phyloP scores from a whole-genome alignment of 2,888 invertebrate species.

The Pheosia tremula region DNA sequence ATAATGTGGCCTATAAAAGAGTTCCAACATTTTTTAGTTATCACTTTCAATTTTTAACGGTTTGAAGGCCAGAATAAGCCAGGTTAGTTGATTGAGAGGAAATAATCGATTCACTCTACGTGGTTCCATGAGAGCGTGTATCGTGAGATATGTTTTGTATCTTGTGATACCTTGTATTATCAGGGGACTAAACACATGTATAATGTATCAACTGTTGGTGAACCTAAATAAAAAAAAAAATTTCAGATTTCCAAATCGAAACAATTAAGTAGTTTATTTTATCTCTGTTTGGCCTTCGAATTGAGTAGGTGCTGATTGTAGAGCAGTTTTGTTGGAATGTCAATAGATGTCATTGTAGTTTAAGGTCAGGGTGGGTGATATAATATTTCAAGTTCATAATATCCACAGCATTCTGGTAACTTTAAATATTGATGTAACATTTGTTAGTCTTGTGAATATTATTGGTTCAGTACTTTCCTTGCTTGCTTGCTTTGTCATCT shows the following conservation, averaged over 20 bases:
- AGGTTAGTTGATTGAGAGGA: slow-evolving; percentile 46
- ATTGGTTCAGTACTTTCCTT: too few relatives aligned
- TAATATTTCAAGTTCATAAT: neutral
- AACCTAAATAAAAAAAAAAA: too few relatives aligned
- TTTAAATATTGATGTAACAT: too few relatives aligned
- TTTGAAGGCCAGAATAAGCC: slow-evolving; percentile 42
- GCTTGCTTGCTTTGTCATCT: neutral
- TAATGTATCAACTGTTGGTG: too few relatives aligned
- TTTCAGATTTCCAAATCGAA: too few relatives aligned
- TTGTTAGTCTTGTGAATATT: too few relatives aligned
- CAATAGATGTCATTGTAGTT: neutral
- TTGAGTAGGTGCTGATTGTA: too few relatives aligned
- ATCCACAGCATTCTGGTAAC: neutral
- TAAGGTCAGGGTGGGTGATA: neutral
- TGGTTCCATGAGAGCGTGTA: slow-evolving; percentile 27
- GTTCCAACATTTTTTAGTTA: slow-evolving; percentile 23
- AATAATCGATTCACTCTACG: slow-evolving; percentile 56
- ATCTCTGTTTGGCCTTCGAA: too few relatives aligned
- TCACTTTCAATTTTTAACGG: slow-evolving; percentile 49
- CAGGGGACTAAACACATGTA: too few relatives aligned
- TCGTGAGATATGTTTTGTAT: slow-evolving; percentile 30
- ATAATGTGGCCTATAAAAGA: neutral
- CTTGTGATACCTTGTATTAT: slow-evolving; percentile 12
- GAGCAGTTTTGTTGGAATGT: neutral
- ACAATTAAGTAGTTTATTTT: too few relatives aligned